Evolutionary conservation across 2,888 invertebrate species (phyloP), one percentile per base, ranked within the genome.

Genomic region (Sympetrum striolatum): DNA sequence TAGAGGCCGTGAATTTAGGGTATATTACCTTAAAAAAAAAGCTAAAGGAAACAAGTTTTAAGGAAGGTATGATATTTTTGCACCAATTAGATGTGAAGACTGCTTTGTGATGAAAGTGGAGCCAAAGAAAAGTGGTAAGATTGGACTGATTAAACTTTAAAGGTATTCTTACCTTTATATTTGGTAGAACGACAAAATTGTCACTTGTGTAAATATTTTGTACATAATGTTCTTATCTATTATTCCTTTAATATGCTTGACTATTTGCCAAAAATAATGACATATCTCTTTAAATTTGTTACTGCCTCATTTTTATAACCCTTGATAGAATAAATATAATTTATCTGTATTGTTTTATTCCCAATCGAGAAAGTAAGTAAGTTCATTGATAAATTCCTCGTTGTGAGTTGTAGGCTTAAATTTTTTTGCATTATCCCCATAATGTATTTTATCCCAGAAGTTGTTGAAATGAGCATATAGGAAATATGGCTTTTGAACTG

Each of bases 231-330:
- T 86, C 86, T 58, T 86, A 60, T 60, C 60, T 86, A 86, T 86
- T 86, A 86, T 86, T 86, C 86, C 86, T 86, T 35, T 60, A 60
- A 58, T 86, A 86, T 86, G 86, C 86, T 86, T 86, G 58, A 86
- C 86, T 86, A 86, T 86, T 86, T 86, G 86, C 86, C 86, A 86
- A 86, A 86, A 86, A 86, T 86, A 86, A 60, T 64, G 86, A 86
- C 86, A 86, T 86, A 86, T 86, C 86, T 86, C 64, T 64, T 64
- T 86, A 60, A 86, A 86, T 64, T 86, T 86, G 60, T 58, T 86
- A 64, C 35, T 86, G 86, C 86, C 86, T 86, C 86, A 86, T 86
- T 86, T 86, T 81, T 86, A 60, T 86, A 64, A 82, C 64, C 60
- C 60, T 86, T 18, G n/a, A 60, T 86, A 86, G 86, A 86, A 37